Percentiles rank a stretch among this genome's conserved stretches.
Conservation (phyloP, 2,888 invertebrate genomes). For the Caenorhabditis becei region DNA sequence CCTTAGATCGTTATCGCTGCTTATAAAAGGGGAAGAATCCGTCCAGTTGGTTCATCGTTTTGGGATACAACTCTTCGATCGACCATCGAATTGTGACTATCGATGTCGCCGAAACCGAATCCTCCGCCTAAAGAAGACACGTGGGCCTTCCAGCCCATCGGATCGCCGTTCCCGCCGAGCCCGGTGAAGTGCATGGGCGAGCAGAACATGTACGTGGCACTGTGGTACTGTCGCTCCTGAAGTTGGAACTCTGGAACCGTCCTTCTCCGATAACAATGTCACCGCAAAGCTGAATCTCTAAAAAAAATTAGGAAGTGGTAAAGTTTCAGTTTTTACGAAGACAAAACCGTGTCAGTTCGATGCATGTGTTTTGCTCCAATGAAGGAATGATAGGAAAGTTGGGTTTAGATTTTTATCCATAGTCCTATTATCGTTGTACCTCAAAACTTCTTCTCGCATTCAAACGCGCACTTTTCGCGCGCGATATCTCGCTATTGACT, state of each 20-base stretch:
- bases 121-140: constrained; percentile 37
- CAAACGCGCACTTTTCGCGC: too few species aligned
- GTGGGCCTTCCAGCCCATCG: constrained; percentile 57
- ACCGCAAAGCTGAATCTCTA: constrained; percentile 11
- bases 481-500: too few species aligned
- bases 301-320: too few species aligned
- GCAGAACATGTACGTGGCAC: constrained; percentile 70
- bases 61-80: not conserved
- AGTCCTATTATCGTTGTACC: too few species aligned
- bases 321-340: not conserved
- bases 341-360: too few species aligned
- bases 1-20: constrained; percentile 8
- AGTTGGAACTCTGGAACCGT: not conserved
- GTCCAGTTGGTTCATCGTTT: not conserved
- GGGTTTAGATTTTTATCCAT: too few species aligned
- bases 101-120: constrained; percentile 25
- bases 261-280: constrained; percentile 1
- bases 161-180: constrained; percentile 59
- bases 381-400: too few species aligned
- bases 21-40: not conserved
- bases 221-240: constrained; percentile 56
- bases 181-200: constrained; percentile 35
- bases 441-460: too few species aligned
- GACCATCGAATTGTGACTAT: not conserved
- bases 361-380: too few species aligned